phyloP scores from a whole-genome alignment of 2,888 invertebrate genomes.

The Chymomyza caudatula region DNA sequence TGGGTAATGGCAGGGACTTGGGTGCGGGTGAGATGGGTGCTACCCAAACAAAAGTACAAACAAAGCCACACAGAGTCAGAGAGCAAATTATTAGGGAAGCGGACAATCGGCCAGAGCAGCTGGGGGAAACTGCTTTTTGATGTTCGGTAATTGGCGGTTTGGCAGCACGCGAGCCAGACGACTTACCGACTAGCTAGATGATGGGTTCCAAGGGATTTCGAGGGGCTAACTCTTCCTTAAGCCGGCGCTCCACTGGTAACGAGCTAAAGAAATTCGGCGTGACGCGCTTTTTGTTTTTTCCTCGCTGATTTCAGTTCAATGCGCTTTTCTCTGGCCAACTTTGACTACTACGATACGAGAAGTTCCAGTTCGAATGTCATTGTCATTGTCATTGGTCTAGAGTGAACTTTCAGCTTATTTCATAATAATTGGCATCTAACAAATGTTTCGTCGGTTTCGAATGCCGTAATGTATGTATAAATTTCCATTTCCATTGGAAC shows the following conservation, averaged over 20 bases:
- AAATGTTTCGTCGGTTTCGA: conserved; percentile 66
- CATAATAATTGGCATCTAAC: conserved; percentile 70
- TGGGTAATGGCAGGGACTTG: conserved; percentile 7
- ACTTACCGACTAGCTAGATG: conserved; percentile 16
- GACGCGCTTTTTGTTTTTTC: conserved; percentile 62
- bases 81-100: conserved; percentile 30
- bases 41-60: conserved; percentile 45
- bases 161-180: conserved; percentile 62
- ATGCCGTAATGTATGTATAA: too few relatives aligned
- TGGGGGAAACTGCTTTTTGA: conserved; percentile 67
- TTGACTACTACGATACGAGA: background rate
- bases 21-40: conserved; percentile 8
- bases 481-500: conserved; percentile 26
- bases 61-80: conserved; percentile 63
- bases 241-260: conserved; percentile 60
- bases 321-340: background rate
- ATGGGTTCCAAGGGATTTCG: background rate
- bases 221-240: conserved; percentile 47
- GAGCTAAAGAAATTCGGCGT: conserved; percentile 61
- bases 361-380: background rate
- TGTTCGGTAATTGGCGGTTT: conserved; percentile 71
- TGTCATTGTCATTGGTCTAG: background rate
- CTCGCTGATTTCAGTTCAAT: conserved; percentile 15
- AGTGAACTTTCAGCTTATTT: conserved; percentile 44
- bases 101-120: conserved; percentile 38